Evolutionary conservation across 2,797 vertebrate genomes (phyloP).

Genomic region (Artibeus jamaicensis): DNA sequence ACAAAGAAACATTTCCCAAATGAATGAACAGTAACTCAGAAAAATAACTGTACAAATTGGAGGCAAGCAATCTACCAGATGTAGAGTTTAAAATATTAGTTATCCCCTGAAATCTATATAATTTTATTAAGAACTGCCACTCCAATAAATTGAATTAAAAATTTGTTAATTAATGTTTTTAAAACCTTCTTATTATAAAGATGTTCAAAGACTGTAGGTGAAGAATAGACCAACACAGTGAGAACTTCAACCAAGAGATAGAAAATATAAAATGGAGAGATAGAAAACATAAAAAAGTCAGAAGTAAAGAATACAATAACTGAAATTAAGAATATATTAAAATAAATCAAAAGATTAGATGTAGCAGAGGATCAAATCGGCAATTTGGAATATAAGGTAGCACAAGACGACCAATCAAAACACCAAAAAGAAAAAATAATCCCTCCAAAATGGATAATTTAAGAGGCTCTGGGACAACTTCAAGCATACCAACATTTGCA

Average conservation of each 20-base stretch:
- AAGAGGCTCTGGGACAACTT: not conserved
- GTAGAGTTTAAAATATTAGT: not conserved
- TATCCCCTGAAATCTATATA: not conserved
- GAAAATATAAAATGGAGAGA: not conserved
- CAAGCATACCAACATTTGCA: not conserved
- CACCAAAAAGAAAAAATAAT: not conserved
- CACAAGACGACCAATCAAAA: not conserved
- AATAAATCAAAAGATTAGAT: not conserved
- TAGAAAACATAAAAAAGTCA: not conserved
- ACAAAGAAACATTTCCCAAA: not conserved
- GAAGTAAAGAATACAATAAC: not conserved
- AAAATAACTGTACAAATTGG: not conserved
- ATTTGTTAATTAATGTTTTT: not conserved
- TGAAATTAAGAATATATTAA: not conserved
- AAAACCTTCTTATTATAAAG: not conserved
- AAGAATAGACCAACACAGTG: not conserved
- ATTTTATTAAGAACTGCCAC: not conserved
- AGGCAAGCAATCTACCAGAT: not conserved
- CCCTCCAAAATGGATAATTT: not conserved
- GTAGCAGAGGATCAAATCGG: not conserved
- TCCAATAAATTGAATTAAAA: not conserved
- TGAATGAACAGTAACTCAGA: not conserved
- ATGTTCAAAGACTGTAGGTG: not conserved
- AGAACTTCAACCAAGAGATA: not conserved
- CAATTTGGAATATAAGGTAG: not conserved